Conservation (phyloP, 2,113 vertebrate genomes). For the Craseonycteris thonglongyai region DNA sequence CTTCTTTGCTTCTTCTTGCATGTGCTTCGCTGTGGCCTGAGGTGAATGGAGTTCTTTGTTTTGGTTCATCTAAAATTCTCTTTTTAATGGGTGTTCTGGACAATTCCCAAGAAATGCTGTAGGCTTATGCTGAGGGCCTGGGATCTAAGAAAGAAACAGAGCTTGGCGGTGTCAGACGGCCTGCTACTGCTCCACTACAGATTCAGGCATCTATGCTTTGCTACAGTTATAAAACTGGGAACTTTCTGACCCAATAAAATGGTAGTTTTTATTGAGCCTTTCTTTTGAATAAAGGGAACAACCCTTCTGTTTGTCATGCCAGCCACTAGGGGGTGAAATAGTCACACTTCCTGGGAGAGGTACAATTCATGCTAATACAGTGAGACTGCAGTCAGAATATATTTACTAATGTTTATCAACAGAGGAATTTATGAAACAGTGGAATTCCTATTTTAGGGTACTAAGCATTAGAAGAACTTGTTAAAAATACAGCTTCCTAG, state of each 20-base stretch:
- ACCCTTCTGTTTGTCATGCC: neutral
- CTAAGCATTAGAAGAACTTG: neutral
- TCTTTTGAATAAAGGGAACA: conserved; percentile 9
- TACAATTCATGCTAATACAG: neutral
- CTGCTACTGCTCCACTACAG: neutral
- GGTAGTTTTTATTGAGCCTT: neutral
- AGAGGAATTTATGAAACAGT: neutral
- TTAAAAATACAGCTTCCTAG: neutral
- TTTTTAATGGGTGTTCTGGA: conserved; percentile 51
- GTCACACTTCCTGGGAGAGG: neutral
- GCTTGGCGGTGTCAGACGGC: conserved; percentile 37
- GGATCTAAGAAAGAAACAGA: conserved; percentile 1
- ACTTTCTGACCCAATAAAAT: conserved; percentile 30
- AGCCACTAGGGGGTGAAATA: conserved; percentile 38
- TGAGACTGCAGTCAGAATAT: neutral
- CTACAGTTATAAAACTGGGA: conserved; percentile 9
- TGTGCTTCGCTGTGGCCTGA: conserved; percentile 15
- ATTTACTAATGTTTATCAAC: conserved; percentile 1
- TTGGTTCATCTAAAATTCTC: conserved; percentile 20
- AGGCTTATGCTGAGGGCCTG: neutral
- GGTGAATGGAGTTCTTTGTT: conserved; percentile 43
- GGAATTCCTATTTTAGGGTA: neutral
- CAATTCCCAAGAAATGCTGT: conserved; percentile 6
- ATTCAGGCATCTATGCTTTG: neutral
- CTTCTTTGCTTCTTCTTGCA: neutral